These are phyloP conservation scores for Hesperophylax magnus DNA, from an alignment of 1,140 invertebrate species.

Conservation along the genomic window DNA sequence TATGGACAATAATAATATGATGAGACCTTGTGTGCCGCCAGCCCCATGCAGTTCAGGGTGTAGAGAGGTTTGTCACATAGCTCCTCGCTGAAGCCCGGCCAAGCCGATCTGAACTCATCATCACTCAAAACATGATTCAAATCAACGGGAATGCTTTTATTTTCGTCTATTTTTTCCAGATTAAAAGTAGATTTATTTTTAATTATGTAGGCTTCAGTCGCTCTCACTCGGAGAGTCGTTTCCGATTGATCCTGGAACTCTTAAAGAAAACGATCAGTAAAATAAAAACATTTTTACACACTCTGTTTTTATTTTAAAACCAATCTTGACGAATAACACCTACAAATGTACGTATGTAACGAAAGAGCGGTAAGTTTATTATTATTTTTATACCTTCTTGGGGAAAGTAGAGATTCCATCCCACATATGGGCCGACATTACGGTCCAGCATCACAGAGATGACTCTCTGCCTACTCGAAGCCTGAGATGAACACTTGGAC, in stretches of 20 bases:
- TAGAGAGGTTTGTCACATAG: slow-evolving; percentile 76
- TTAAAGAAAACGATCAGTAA: slow-evolving; percentile 61
- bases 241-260: slow-evolving; percentile 68
- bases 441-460: slow-evolving; percentile 40
- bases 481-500: slow-evolving; percentile 22
- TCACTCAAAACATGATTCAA: slow-evolving; percentile 75
- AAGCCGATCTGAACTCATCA: slow-evolving; percentile 71
- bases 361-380: background rate
- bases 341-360: slow-evolving; percentile 32
- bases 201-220: slow-evolving; percentile 72
- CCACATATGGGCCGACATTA: slow-evolving; percentile 68
- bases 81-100: slow-evolving; percentile 77
- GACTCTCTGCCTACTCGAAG: slow-evolving; percentile 31
- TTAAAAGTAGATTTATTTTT: slow-evolving; percentile 70
- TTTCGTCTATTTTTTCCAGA: slow-evolving; percentile 75
- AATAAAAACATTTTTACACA: background rate
- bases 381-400: slow-evolving; percentile 70
- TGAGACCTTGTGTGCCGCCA: slow-evolving; percentile 80
- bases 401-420: slow-evolving; percentile 80
- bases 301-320: background rate
- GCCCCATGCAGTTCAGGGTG: slow-evolving; percentile 77
- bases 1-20: background rate
- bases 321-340: background rate
- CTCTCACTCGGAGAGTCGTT: slow-evolving; percentile 69
- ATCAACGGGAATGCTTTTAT: slow-evolving; percentile 76